Evolutionary conservation across 2,113 vertebrate genomes (phyloP), one percentile per base, ranked within the genome.

Genomic region (Zosterops japonicus): DNA sequence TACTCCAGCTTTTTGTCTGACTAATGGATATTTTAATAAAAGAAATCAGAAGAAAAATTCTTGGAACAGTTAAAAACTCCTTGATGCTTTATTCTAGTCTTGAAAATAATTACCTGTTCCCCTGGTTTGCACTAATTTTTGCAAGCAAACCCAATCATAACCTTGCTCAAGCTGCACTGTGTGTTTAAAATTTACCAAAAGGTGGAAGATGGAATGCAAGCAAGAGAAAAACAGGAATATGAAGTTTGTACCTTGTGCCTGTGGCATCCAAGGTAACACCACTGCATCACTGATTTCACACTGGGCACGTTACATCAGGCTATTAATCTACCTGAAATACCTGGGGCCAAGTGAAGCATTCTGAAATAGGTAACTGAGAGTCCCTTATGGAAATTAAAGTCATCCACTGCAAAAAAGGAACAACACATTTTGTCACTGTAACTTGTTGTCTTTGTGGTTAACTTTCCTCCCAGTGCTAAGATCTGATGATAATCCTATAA

Each of bases 301-400:
- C 87, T 74, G 91, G 95, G 86, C 89, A 97, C 9, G 76, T 11
- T 95, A 83, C 97, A 96, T 96, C 97, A 97, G 95, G 94, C 96
- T 98, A 93, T 98, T 98, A 98, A 98, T 98, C 98, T 98, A 98
- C 98, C 98, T 98, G 98, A 98, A 97, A 98, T 98, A 98, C 98
- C 98, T 98, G 97, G 80, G 89, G 92, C 72, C 95, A 97, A 97
- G 93, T 92, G 97, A 97, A 98, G 97, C 97, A 44, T 98, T 98
- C 95, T 98, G 95, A 95, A 98, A 98, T 98, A 98, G 97, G 97
- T 98, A 98, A 98, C 98, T 96, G 86, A 97, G 86, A 95, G 81
- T 94, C 96, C 94, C 65, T 91, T 91, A 75, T 97, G 89, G 96
- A 97, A 97, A 97, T 92, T 82, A 90, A 98, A 97, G 93, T 87